Percentiles rank a stretch among this genome's conserved stretches.
phyloP scores from a whole-genome alignment of 2,797 vertebrate genomes.

The Gastrophryne carolinensis region DNA sequence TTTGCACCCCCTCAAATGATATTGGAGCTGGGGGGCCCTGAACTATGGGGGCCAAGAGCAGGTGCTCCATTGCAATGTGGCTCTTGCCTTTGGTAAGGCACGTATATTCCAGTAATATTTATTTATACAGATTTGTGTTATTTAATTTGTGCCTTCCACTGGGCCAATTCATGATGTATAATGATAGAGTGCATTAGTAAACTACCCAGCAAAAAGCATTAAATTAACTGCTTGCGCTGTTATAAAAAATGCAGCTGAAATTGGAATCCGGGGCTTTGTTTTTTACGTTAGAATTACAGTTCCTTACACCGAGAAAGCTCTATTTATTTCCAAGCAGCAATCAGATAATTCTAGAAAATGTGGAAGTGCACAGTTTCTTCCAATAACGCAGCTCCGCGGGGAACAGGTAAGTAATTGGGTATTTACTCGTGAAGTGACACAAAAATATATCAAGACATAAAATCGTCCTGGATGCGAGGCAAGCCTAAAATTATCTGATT shows the following conservation, averaged over 20 bases:
- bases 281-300: constrained; percentile 8
- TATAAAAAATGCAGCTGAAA: neutral
- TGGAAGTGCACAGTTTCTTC: constrained; percentile 9
- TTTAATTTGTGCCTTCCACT: neutral
- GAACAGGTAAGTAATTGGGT: constrained; percentile 29
- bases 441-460: constrained; percentile 6
- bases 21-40: too few species aligned
- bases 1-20: too few species aligned
- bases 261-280: neutral
- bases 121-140: too few species aligned
- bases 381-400: constrained; percentile 22
- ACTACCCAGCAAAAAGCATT: constrained; percentile 2
- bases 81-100: too few species aligned
- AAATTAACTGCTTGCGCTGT: neutral
- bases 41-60: too few species aligned
- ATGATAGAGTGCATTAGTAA: neutral
- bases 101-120: neutral
- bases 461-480: constrained; percentile 1
- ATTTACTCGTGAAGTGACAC: constrained; percentile 42
- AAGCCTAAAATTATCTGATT: constrained; percentile 12
- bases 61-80: too few species aligned
- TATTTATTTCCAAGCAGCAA: constrained; percentile 14
- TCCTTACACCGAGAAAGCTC: neutral
- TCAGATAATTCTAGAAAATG: constrained; percentile 18
- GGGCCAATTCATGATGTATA: neutral